phyloP scores from a whole-genome alignment of 37 sponge, comb jelly and placozoan genomes.

The Haliclona indistincta region DNA sequence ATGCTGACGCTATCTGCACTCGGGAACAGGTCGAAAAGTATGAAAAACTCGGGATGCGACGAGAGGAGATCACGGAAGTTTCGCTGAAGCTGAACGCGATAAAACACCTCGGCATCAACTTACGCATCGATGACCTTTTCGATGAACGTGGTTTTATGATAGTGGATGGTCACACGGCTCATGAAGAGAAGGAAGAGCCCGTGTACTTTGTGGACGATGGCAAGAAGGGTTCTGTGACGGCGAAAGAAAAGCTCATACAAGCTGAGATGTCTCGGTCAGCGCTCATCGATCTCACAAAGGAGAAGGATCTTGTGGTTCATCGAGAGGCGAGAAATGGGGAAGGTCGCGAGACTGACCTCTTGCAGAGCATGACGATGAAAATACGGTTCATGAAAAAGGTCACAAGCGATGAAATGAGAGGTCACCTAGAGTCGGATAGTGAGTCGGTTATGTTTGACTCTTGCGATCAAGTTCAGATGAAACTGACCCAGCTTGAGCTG shows the following conservation, averaged over 20 bases:
- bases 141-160: conserved; percentile 56
- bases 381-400: conserved; percentile 65
- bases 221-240: neutral
- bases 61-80: conserved; percentile 62
- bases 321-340: conserved; percentile 13
- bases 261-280: conserved; percentile 1
- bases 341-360: conserved; percentile 46
- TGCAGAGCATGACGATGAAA: conserved; percentile 70
- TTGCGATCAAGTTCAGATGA: conserved; percentile 74
- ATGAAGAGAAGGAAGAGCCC: neutral
- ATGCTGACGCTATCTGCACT: conserved; percentile 18
- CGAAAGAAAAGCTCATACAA: neutral
- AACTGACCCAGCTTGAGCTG: conserved; percentile 64
- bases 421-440: conserved; percentile 28
- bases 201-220: conserved; percentile 39
- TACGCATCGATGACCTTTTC: conserved; percentile 67
- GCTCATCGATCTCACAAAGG: neutral
- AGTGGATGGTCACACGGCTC: conserved; percentile 17
- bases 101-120: conserved; percentile 43
- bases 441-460: conserved; percentile 57
- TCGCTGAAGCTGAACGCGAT: conserved; percentile 58
- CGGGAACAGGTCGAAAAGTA: conserved; percentile 19
- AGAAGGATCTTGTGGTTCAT: neutral
- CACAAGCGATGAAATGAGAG: conserved; percentile 34
- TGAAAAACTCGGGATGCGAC: conserved; percentile 30